phyloP scores from a whole-genome alignment of 2,797 vertebrate species.

The Eurystomus glaucurus region DNA sequence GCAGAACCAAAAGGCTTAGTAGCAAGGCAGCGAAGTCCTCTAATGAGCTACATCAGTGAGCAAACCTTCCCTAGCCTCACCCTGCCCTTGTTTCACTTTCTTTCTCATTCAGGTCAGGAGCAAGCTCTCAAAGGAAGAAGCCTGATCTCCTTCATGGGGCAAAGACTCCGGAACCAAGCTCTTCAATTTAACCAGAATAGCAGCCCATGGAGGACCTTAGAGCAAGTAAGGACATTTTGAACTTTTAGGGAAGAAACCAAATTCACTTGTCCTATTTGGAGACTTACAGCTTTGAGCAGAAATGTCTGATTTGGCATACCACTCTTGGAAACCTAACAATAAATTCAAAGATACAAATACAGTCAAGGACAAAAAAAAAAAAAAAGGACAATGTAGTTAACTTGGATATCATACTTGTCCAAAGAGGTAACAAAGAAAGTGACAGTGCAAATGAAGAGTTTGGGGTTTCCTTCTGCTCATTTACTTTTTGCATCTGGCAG shows the following conservation, averaged over 20 bases:
- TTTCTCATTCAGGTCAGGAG: slow-evolving; percentile 34
- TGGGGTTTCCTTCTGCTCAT: not conserved
- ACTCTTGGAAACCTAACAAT: not conserved
- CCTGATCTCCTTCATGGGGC: not conserved
- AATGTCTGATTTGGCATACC: not conserved
- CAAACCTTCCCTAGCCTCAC: slow-evolving; percentile 16
- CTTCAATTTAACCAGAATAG: not conserved
- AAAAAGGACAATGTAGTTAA: not conserved
- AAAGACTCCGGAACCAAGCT: not conserved
- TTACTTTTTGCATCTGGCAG: not conserved
- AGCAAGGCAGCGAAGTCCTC: not conserved
- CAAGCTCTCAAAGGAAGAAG: slow-evolving; percentile 30
- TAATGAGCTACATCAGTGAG: slow-evolving; percentile 37
- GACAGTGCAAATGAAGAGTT: not conserved
- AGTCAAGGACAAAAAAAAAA: not conserved
- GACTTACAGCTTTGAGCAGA: not conserved
- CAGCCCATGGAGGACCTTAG: not conserved
- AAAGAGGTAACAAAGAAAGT: not conserved
- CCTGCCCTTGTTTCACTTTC: slow-evolving; percentile 22
- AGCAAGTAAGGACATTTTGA: not conserved
- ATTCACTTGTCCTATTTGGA: not conserved
- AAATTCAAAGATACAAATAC: not conserved
- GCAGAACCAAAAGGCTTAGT: slow-evolving; percentile 44
- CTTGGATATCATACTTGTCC: not conserved
- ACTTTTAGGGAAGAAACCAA: not conserved